Base-by-base conservation (phyloP, 2,113 vertebrate species). In the Serilophus lunatus region DNA sequence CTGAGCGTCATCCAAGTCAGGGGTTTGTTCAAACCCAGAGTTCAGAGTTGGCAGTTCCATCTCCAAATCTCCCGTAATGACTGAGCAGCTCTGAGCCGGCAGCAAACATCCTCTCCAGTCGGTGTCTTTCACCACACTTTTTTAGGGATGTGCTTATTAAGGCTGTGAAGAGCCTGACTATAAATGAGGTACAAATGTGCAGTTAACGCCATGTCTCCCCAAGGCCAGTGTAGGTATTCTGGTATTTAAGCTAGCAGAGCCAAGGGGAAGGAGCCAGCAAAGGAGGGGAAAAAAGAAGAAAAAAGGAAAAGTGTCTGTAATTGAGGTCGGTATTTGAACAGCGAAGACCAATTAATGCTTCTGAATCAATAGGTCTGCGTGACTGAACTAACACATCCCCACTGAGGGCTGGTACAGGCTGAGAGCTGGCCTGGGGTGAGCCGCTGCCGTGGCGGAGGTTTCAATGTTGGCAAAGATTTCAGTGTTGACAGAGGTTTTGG, bases 271-370 rank as follows among this genome's bases (percentile, higher is more conserved):
- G 45, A 92, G 80, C 64, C 50, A 50, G 87, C 11, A n/a, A 83
- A 84, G 5, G 24, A 4, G 5, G 3, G 2, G 1, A 1, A 20
- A 26, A 57, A 59, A 42, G 42, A 33, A 2, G 3, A 6, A 40
- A 36, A 68, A 57, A 36, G 36, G 35, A 47, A 71, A 94, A 69
- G 12, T 31, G 38, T 4, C 75, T 95, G 23, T 92, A 91, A 90
- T 86, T 82, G 92, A 92, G 91, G 94, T 82, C 5, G 2, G 33
- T 96, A 49, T 95, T 96, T 96, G 84, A 95, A 86, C 84, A 94
- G 82, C 5, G 26, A 74, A 74, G 75, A 70, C 75, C 59, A 93
- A 90, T 95, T 95, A 95, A 69, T 88, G 79, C 66, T 91, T 42
- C 90, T 47, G 61, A 85, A 92, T 96, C 87, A 72, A 87, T 85